Conservation (phyloP, 2,888 invertebrate genomes). For the Caenorhabditis zanzibari region DNA sequence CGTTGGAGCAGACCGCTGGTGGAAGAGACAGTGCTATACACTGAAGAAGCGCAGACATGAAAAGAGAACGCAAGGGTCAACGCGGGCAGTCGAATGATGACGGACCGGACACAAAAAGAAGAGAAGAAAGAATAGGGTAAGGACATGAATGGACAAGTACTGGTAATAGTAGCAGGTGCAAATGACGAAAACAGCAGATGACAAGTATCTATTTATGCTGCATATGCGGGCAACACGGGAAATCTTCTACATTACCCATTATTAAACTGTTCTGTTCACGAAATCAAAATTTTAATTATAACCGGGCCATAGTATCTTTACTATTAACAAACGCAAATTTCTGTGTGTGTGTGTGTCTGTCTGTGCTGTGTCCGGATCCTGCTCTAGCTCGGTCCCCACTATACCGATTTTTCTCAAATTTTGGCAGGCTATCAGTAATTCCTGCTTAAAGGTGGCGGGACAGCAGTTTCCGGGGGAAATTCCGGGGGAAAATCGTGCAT, state of each 20-base stretch:
- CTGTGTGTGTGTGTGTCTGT: too few species aligned
- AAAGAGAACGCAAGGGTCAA: conserved; percentile 49
- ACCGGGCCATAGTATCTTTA: too few species aligned
- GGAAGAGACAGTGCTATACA: not conserved
- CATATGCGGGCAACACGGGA: conserved; percentile 36
- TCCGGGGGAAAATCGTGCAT: too few species aligned
- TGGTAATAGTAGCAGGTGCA: conserved; percentile 51
- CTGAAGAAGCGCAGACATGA: conserved; percentile 33
- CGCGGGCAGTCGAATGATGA: conserved; percentile 31
- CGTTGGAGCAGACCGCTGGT: conserved; percentile 37
- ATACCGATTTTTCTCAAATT: too few species aligned
- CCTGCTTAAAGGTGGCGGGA: too few species aligned
- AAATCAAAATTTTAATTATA: conserved; percentile 1
- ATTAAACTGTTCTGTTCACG: not conserved
- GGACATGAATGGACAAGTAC: conserved; percentile 31
- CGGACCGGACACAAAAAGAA: conserved; percentile 22
- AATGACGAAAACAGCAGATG: conserved; percentile 35
- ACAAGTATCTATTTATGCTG: conserved; percentile 25
- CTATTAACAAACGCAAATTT: too few species aligned
- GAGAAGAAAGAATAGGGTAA: conserved; percentile 3
- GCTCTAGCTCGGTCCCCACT: too few species aligned
- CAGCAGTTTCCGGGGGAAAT: too few species aligned
- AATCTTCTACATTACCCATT: conserved; percentile 4
- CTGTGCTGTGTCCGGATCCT: too few species aligned
- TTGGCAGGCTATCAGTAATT: too few species aligned